Percentiles rank a stretch among this genome's conserved stretches.
These are phyloP conservation scores for Chromis chromis DNA, from an alignment of 2,797 vertebrate species.

Conservation along the genomic window DNA sequence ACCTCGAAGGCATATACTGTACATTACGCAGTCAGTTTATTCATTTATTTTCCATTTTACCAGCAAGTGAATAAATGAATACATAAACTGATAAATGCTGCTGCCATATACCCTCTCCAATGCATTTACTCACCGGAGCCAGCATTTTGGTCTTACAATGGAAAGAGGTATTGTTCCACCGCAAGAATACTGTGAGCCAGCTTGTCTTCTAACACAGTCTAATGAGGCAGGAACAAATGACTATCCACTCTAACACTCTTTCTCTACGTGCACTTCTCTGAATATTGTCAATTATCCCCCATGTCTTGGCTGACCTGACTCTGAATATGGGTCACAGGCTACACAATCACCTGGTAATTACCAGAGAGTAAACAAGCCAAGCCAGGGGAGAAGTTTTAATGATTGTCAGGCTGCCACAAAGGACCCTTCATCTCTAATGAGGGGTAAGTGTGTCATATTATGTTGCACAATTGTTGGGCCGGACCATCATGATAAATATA, in stretches of 20 bases:
- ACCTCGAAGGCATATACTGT: slow-evolving; percentile 38
- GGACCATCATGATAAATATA: slow-evolving; percentile 82
- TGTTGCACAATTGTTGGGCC: slow-evolving; percentile 79
- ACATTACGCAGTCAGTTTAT: slow-evolving; percentile 41
- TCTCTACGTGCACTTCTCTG: slow-evolving; percentile 81
- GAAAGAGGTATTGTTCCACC: slow-evolving; percentile 70
- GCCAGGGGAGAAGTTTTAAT: slow-evolving; percentile 84
- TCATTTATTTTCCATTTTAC: slow-evolving; percentile 52
- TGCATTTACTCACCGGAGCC: slow-evolving; percentile 48
- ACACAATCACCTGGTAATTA: slow-evolving; percentile 86
- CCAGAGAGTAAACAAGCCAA: slow-evolving; percentile 85
- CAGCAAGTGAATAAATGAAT: slow-evolving; percentile 37
- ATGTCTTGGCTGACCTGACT: slow-evolving; percentile 81
- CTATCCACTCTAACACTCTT: slow-evolving; percentile 76
- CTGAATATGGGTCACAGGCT: slow-evolving; percentile 84
- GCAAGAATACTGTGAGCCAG: slow-evolving; percentile 75
- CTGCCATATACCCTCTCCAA: slow-evolving; percentile 47
- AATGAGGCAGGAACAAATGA: slow-evolving; percentile 83
- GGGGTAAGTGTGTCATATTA: slow-evolving; percentile 87
- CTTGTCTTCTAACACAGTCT: slow-evolving; percentile 83
- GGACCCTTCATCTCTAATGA: slow-evolving; percentile 88
- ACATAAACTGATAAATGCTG: slow-evolving; percentile 47
- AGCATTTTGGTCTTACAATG: slow-evolving; percentile 55
- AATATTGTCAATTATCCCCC: slow-evolving; percentile 83
- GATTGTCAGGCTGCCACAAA: slow-evolving; percentile 86